Base-by-base conservation (phyloP, 2,113 vertebrate genomes). In the Thomomys bottae region DNA sequence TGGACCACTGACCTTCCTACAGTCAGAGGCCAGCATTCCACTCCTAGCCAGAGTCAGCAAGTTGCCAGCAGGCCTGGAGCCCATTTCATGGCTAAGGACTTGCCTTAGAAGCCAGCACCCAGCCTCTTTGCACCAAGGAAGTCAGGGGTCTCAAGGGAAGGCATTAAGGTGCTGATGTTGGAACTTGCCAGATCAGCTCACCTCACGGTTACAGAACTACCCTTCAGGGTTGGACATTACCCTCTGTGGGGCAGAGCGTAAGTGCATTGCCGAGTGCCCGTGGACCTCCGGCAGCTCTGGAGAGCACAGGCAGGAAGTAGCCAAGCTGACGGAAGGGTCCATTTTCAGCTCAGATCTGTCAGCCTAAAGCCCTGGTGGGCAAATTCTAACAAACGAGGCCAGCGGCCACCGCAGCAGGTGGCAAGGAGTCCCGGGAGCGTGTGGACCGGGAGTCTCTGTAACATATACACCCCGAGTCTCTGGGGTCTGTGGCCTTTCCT, bases 11-110 rank as follows among this genome's bases (percentile, higher is more conserved):
- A 49, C 6, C 6, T 71, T 34, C 40, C 42, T 40, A 1, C 0
- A 0, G 18, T 32, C 2, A 20, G 6, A 59, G 36, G 26, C 30
- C 57, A 32, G 7, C 6, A 23, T 1, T 64, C 28, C 17, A 10
- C 8, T 24, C 12, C 6, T 2, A 3, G 10, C 24, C 18, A 7
- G 24, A 61, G 49, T 32, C 38, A 15, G 54, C 15, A 5, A 23
- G 57, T 15, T 28, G 24, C 17, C 0, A 14, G 38, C 30, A 36
- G n/a, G 34, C 18, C 2, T 54, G 38, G 45, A 17, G 15, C 15
- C 36, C 0, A 8, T 15, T 6, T 0, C 6, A 10, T 8, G 23
- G 14, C 38, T 30, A n/a, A 18, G 8, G 0, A 8, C 21, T 4
- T 8, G 4, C 28, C 20, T 2, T 24, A 18, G 64, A 17, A 6